phyloP scores from a whole-genome alignment of 2,113 vertebrate genomes.

The Tychaedon coryphoeus region DNA sequence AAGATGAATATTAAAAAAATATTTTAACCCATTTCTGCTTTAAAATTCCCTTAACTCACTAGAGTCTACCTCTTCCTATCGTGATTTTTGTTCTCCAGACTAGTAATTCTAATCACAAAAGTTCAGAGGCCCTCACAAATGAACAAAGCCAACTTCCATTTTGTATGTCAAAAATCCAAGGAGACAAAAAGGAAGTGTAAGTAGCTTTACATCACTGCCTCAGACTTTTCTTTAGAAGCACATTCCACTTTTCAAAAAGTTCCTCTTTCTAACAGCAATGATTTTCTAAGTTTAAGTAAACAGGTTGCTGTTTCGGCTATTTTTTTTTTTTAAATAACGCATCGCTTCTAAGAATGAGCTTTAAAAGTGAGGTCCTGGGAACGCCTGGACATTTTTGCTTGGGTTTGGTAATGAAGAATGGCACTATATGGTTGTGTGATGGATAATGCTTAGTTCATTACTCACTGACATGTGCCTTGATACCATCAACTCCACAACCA shows the following conservation, averaged over 20 bases:
- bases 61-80: neutral
- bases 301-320: neutral
- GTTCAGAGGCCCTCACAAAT: neutral
- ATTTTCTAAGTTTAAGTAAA: neutral
- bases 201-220: neutral
- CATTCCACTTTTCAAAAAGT: neutral
- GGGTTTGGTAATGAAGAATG: neutral
- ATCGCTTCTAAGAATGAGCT: neutral
- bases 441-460: slow-evolving; percentile 49
- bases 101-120: neutral
- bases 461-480: slow-evolving; percentile 47
- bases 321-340: neutral
- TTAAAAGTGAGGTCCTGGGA: neutral
- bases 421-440: neutral
- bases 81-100: neutral
- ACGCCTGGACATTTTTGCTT: neutral
- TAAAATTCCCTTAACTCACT: neutral
- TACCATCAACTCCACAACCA: slow-evolving; percentile 48
- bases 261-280: neutral
- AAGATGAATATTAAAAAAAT: neutral
- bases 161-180: neutral
- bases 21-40: neutral
- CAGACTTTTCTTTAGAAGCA: neutral
- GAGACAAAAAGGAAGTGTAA: neutral
- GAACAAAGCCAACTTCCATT: neutral